These are phyloP conservation scores for Tragelaphus eurycerus DNA, from an alignment of 2,797 vertebrate species.

Conservation along the genomic window DNA sequence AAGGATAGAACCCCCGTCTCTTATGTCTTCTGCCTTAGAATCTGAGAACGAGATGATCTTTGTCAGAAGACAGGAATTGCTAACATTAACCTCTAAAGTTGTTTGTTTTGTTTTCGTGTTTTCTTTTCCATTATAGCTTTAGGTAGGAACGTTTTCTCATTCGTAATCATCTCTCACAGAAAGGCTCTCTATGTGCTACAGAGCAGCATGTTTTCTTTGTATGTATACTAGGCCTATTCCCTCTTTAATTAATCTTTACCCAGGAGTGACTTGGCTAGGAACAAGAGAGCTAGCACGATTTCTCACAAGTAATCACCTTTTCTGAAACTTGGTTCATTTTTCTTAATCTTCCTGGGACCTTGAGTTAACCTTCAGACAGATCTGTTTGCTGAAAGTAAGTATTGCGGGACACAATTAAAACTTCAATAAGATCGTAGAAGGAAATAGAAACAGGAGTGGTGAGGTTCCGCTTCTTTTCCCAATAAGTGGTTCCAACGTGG, in stretches of 20 bases:
- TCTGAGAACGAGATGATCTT: slow-evolving; percentile 63
- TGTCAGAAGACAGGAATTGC: slow-evolving; percentile 55
- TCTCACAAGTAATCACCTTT: slow-evolving; percentile 87
- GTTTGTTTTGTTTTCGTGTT: slow-evolving; percentile 25
- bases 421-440: slow-evolving; percentile 85
- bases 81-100: slow-evolving; percentile 82
- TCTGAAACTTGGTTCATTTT: slow-evolving; percentile 88
- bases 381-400: slow-evolving; percentile 82
- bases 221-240: slow-evolving; percentile 77
- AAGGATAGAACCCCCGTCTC: background rate
- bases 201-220: slow-evolving; percentile 80
- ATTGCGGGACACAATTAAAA: slow-evolving; percentile 87
- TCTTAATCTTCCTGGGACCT: slow-evolving; percentile 87
- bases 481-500: background rate
- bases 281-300: slow-evolving; percentile 84
- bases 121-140: slow-evolving; percentile 73
- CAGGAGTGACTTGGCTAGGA: slow-evolving; percentile 81
- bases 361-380: slow-evolving; percentile 87
- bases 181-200: slow-evolving; percentile 76
- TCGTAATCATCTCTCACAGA: slow-evolving; percentile 80
- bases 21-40: slow-evolving; percentile 32
- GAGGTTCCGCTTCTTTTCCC: slow-evolving; percentile 79
- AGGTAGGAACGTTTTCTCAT: slow-evolving; percentile 82
- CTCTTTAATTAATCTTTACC: slow-evolving; percentile 85
- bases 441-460: slow-evolving; percentile 86